Base-by-base conservation (phyloP, 64 coral and sea anemone genomes). In the Montipora efflorescens region DNA sequence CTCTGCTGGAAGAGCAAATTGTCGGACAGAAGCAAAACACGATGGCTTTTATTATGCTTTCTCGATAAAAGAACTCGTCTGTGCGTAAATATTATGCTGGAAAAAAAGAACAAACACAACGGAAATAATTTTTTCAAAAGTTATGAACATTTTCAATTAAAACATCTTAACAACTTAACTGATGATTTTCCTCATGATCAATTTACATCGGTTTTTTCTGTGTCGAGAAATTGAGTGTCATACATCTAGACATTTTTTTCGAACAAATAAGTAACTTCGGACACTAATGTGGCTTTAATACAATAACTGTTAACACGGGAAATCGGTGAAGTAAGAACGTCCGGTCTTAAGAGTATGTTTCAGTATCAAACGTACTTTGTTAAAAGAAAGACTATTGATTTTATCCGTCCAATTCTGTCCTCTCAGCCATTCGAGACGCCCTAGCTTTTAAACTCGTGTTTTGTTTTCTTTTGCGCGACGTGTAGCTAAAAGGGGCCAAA, bases 21-120 rank as follows among this genome's bases (percentile, higher is more conserved):
- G 23, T 84, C 61, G 81, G 5, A 84, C 13, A 68, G 15, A 82
- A 82, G 58, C 7, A 84, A 47, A 45, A 47, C 36, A 45, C 43
- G 59, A 84, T 68, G 79, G 61, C 43, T 13, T 84, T 67, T 14
- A 15, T 48, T 47, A 47, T 84, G 66, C 47, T 67, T 19, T 47
- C 81, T 84, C 57, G 48, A 84, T 84, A 84, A 67, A 44, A 44
- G 14, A 44, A 14, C 62, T 44, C 8, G 5, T 45, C 13, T 68
- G 36, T 68, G 81, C 36, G 11, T 82, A 58, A 61, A 82, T 62
- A 43, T 82, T 59, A 61, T 84, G 59, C 11, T 84, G 3, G 81
- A 84, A 80, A 84, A 66, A 8, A 25, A 67, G 45, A 67, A 58
- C n/a, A 84, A 64, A 82, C 25, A 67, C 21, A 69, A 86, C 43